Percentiles rank a stretch among this genome's conserved stretches.
Evolutionary conservation across 2,888 invertebrate genomes (phyloP).

Genomic region (Pristionchus exspectatus): DNA sequence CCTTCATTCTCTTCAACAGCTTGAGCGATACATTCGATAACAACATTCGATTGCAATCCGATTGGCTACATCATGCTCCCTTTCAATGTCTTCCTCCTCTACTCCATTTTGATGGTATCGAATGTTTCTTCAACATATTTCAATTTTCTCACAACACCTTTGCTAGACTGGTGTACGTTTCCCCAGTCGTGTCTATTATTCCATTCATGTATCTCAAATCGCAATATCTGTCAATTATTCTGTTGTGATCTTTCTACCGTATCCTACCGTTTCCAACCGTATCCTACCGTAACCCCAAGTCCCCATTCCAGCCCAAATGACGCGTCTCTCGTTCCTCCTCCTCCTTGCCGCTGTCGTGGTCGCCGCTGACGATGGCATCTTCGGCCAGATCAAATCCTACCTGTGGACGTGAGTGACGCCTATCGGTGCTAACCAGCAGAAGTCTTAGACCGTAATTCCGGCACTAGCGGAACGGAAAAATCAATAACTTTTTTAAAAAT

Average conservation of each 20-base stretch:
- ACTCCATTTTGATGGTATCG: background rate
- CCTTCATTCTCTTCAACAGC: background rate
- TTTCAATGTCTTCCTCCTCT: background rate
- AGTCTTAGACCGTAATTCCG: background rate
- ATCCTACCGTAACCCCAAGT: background rate
- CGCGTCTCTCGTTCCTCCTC: slow-evolving; percentile 32
- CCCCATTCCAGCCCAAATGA: background rate
- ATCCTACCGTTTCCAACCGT: background rate
- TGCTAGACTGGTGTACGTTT: too few species aligned
- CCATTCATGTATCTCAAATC: too few species aligned
- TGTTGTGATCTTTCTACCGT: background rate
- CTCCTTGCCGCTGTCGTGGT: background rate
- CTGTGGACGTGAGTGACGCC: background rate
- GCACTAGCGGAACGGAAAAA: background rate
- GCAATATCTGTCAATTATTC: too few species aligned
- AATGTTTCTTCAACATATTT: too few species aligned
- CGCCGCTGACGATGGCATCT: slow-evolving; percentile 20
- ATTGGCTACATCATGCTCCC: background rate
- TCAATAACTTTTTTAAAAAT: background rate
- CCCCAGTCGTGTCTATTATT: too few species aligned
- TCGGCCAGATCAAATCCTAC: slow-evolving; percentile 45
- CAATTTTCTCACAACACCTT: too few species aligned
- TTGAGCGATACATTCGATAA: background rate
- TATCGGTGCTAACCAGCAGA: background rate
- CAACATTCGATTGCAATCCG: background rate